phyloP scores from a whole-genome alignment of 2,113 vertebrate species.

The Thymallus thymallus region DNA sequence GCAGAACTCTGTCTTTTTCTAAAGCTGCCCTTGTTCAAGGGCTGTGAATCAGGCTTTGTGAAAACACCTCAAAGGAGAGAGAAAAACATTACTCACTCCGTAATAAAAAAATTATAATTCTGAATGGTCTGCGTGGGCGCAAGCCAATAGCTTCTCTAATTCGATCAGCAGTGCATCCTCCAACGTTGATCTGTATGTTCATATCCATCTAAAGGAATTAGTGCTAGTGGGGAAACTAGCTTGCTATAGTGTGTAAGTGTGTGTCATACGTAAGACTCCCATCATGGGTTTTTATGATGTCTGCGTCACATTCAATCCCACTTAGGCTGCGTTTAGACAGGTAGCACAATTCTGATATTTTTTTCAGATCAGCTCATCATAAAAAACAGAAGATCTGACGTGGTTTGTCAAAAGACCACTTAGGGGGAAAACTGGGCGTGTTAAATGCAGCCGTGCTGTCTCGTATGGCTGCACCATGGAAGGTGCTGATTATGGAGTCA shows the following conservation, averaged over 20 bases:
- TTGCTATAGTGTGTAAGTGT: not conserved
- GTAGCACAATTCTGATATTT: too few species aligned
- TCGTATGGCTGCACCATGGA: too few species aligned
- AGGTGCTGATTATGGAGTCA: too few species aligned
- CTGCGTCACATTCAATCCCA: not conserved
- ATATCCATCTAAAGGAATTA: not conserved
- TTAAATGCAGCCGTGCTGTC: too few species aligned
- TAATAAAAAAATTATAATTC: not conserved
- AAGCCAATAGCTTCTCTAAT: not conserved
- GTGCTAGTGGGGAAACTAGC: not conserved
- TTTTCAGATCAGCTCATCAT: too few species aligned
- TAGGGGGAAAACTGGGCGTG: too few species aligned
- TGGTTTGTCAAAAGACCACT: too few species aligned
- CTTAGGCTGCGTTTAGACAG: too few species aligned
- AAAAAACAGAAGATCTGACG: too few species aligned
- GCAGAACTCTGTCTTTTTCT: not conserved
- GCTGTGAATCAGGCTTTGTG: not conserved
- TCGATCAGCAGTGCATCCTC: not conserved
- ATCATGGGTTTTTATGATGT: not conserved
- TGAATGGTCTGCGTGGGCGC: not conserved
- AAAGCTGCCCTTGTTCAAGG: not conserved
- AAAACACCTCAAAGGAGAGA: not conserved
- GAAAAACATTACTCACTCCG: not conserved
- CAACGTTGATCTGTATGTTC: not conserved
- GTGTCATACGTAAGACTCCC: not conserved